A percentile compares a stretch with the other conserved stretches of the same genome.
These are phyloP conservation scores for Sebastes steindachneri DNA, from an alignment of 2,797 vertebrate species.

Conservation along the genomic window DNA sequence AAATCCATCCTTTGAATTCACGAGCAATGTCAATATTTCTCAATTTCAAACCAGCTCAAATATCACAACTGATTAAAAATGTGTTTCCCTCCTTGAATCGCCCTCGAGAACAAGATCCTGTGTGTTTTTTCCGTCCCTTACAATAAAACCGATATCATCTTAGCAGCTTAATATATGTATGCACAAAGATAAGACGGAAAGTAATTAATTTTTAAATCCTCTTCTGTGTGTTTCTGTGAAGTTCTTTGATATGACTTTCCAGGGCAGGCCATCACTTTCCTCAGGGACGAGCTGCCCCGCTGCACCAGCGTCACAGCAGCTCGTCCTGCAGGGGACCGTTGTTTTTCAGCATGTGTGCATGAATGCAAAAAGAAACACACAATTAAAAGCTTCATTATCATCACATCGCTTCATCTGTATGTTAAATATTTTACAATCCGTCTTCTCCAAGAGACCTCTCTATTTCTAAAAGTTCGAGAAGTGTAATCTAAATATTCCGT, in stretches of 20 bases:
- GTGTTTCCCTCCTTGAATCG: slow-evolving; percentile 41
- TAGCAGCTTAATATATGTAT: slow-evolving; percentile 45
- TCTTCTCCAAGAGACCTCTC: neutral
- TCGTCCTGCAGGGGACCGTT: slow-evolving; percentile 17
- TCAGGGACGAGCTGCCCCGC: slow-evolving; percentile 41
- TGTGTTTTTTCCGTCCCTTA: slow-evolving; percentile 10
- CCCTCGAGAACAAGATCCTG: slow-evolving; percentile 10
- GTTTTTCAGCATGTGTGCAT: neutral
- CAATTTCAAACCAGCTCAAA: neutral
- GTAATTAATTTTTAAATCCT: slow-evolving; percentile 67
- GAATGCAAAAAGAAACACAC: neutral
- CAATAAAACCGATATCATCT: slow-evolving; percentile 51
- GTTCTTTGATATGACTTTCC: slow-evolving; percentile 50
- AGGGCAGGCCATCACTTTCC: slow-evolving; percentile 40
- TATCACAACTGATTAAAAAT: neutral
- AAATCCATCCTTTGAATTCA: neutral
- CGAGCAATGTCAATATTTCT: neutral
- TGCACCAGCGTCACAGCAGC: slow-evolving; percentile 9
- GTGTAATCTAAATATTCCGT: slow-evolving; percentile 38
- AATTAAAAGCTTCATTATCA: slow-evolving; percentile 13
- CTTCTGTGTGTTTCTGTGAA: slow-evolving; percentile 4
- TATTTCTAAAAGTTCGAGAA: slow-evolving; percentile 2
- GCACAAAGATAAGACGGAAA: slow-evolving; percentile 56
- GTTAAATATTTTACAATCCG: slow-evolving; percentile 23
- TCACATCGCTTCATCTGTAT: neutral